Conservation (phyloP, 2,113 vertebrate species). For the Ophthalmolycus amberensis region DNA sequence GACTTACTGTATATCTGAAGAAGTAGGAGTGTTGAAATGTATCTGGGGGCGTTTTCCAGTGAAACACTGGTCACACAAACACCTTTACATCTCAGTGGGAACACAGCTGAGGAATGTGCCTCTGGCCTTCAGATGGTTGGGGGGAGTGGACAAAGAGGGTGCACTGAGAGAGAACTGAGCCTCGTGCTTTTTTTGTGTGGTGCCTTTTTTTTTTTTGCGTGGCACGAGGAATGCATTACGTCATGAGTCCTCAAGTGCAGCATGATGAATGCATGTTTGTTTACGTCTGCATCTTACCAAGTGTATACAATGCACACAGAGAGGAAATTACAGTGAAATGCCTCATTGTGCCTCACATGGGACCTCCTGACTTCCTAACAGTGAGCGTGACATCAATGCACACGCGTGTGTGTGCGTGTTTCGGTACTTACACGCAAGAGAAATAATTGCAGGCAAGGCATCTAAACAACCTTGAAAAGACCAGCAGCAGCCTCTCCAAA, state of each 20-base stretch:
- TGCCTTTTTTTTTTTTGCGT: slow-evolving; percentile 25
- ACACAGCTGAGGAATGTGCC: slow-evolving; percentile 65
- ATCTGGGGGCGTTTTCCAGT: not conserved
- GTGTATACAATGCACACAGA: slow-evolving; percentile 15
- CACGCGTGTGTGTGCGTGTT: not conserved
- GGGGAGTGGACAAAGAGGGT: slow-evolving; percentile 11
- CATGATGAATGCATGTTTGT: slow-evolving; percentile 13
- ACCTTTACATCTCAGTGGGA: slow-evolving; percentile 55
- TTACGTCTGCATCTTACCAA: slow-evolving; percentile 28
- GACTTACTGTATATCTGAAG: not conserved
- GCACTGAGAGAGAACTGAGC: slow-evolving; percentile 11
- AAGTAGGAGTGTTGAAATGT: not conserved
- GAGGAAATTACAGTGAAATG: slow-evolving; percentile 48
- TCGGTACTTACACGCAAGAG: not conserved
- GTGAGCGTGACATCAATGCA: slow-evolving; percentile 15
- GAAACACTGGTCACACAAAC: slow-evolving; percentile 20
- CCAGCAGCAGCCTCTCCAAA: not conserved
- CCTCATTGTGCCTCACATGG: slow-evolving; percentile 36
- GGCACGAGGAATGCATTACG: slow-evolving; percentile 19
- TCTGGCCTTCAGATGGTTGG: slow-evolving; percentile 55
- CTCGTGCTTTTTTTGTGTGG: not conserved
- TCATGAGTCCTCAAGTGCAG: slow-evolving; percentile 32
- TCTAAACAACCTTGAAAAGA: not conserved
- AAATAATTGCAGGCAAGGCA: not conserved
- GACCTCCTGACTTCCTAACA: slow-evolving; percentile 26